Base-by-base conservation (phyloP, 2,113 vertebrate genomes). In the Vombatus ursinus region DNA sequence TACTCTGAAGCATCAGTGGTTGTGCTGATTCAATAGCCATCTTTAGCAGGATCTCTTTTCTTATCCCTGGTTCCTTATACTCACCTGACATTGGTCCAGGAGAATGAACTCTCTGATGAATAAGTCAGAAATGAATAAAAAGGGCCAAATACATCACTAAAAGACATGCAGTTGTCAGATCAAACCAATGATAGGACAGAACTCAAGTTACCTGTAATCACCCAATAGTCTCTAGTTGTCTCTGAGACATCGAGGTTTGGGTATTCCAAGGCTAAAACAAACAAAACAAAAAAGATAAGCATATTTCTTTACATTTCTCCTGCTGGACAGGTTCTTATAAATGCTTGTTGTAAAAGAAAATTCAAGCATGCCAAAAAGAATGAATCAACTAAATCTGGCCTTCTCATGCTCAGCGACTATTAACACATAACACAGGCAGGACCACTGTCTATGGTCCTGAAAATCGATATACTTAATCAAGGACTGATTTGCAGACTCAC, bases 221-320 rank as follows among this genome's bases (percentile, higher is more conserved):
- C 99, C 99, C 99, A 99, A 97, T 99, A 99, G 98, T 99, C 99
- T 98, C 99, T 99, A 57, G 99, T 99, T 93, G 99, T 99, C 94
- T 99, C 97, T 1, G 99, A 99, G 89, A 99, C 99, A 98, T 99
- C 99, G 89, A 99, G 99, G 98, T 99, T 99, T 98, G 99, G 99
- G 97, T 99, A 99, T 97, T 99, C 99, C 98, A 99, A 97, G 9
- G 99, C 99, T 99, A 98, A 93, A 98, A 98, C 96, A 97, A 47
- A 98, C 54, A 96, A 94, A 97, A 93, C n/a, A 95, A 95, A 25
- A 95, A 8, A 91, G 90, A 31, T 51, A 96, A 94, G 90, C 97
- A 50, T 92, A 97, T 9, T 51, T 94, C 49, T 93, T 48, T 93
- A 61, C 14, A 96, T 92, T 95, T 9, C 95, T 96, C 57, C 52